A percentile compares a stretch with the other conserved stretches of the same genome.
phyloP scores from a whole-genome alignment of 2,888 invertebrate species.

The Temnothorax unifasciatus region DNA sequence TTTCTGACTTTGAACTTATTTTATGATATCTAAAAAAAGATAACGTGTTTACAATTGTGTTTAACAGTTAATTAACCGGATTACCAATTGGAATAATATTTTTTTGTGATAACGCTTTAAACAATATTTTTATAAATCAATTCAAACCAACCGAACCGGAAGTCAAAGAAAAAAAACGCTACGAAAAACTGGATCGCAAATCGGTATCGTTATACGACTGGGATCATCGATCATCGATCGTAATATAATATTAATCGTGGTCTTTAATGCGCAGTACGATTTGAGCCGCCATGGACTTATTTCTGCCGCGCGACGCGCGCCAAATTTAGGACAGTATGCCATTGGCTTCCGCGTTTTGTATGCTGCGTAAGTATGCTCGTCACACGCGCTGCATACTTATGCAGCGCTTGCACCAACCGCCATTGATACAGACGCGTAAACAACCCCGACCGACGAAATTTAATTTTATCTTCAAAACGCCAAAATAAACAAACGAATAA shows the following conservation, averaged over 20 bases:
- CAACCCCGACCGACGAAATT: not conserved
- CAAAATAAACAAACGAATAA: not conserved
- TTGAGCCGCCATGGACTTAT: conserved; percentile 66
- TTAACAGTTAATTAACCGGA: not conserved
- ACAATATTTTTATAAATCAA: not conserved
- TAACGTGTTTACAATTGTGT: not conserved
- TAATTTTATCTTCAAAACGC: conserved; percentile 2
- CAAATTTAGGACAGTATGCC: conserved; percentile 76
- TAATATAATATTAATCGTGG: not conserved
- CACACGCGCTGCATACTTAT: conserved; percentile 71
- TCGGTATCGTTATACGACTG: not conserved
- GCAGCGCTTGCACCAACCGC: conserved; percentile 69
- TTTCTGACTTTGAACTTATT: not conserved
- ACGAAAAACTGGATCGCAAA: not conserved
- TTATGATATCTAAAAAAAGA: not conserved
- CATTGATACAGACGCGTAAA: conserved; percentile 26
- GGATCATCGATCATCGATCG: conserved; percentile 9
- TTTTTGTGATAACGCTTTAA: not conserved
- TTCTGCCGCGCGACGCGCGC: conserved; percentile 65
- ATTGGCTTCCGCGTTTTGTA: conserved; percentile 69
- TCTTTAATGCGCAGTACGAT: conserved; percentile 15
- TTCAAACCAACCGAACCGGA: not conserved
- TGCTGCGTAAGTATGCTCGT: conserved; percentile 59
- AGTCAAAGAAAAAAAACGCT: not conserved
- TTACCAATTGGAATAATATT: not conserved